Evolutionary conservation across 2,113 vertebrate species (phyloP).

Genomic region (Anoplopoma fimbria): DNA sequence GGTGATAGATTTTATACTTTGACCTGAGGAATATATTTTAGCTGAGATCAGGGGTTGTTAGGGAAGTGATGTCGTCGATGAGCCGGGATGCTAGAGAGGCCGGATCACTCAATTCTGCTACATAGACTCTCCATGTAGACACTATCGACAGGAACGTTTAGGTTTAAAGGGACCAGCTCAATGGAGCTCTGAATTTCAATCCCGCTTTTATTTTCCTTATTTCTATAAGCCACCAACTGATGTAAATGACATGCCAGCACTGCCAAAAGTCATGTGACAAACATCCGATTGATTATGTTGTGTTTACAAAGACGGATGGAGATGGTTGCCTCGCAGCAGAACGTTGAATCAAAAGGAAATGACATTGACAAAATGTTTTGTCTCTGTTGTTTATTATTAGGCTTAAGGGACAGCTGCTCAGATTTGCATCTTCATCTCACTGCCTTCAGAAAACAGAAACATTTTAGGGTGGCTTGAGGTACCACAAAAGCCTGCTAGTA

Average conservation of each 20-base stretch:
- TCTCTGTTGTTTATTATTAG: slow-evolving; percentile 4
- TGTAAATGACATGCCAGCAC: background rate
- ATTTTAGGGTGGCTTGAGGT: slow-evolving; percentile 7
- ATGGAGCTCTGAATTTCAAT: slow-evolving; percentile 2
- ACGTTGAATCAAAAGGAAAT: slow-evolving; percentile 8
- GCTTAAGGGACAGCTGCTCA: slow-evolving; percentile 11
- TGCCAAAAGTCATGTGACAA: slow-evolving; percentile 31
- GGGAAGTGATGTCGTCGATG: background rate
- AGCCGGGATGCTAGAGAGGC: slow-evolving; percentile 1
- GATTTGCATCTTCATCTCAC: slow-evolving; percentile 29
- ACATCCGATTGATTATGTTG: slow-evolving; percentile 11
- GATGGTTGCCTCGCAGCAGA: background rate
- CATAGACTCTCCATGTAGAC: background rate
- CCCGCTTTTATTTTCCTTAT: background rate
- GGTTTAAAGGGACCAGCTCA: slow-evolving; percentile 7
- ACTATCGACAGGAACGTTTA: background rate
- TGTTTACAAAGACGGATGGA: slow-evolving; percentile 35
- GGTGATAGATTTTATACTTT: slow-evolving; percentile 29
- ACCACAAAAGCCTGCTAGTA: background rate
- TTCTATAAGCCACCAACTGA: background rate
- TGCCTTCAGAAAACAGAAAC: slow-evolving; percentile 27
- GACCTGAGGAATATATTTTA: slow-evolving; percentile 1
- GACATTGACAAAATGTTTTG: background rate
- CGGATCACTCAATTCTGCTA: slow-evolving; percentile 30
- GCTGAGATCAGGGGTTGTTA: background rate